Percentiles rank a stretch among this genome's conserved stretches.
phyloP scores from a whole-genome alignment of 2,113 vertebrate genomes.

The Podarcis cretensis region DNA sequence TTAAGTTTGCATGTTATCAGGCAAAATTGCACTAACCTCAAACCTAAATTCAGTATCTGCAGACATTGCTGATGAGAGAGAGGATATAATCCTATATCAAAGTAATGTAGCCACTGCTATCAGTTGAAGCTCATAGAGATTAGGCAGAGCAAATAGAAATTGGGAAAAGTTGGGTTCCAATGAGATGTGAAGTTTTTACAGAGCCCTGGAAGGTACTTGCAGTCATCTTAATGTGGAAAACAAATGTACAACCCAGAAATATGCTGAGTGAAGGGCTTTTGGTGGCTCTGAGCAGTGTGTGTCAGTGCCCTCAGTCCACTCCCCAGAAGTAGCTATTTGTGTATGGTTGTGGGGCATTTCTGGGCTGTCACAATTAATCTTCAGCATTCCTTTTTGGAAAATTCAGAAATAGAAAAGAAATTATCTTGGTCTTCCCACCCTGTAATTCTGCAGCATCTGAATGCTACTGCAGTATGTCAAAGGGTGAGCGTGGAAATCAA shows the following conservation, averaged over 20 bases:
- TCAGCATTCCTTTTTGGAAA: neutral
- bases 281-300: slow-evolving; percentile 23
- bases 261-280: slow-evolving; percentile 44
- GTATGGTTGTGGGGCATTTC: slow-evolving; percentile 19
- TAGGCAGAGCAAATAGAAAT: slow-evolving; percentile 47
- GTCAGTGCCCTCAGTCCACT: neutral
- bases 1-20: slow-evolving; percentile 25
- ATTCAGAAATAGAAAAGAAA: slow-evolving; percentile 15
- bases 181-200: slow-evolving; percentile 53
- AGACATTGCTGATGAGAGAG: neutral
- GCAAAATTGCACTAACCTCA: slow-evolving; percentile 27
- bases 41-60: slow-evolving; percentile 48
- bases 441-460: neutral
- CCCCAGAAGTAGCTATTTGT: slow-evolving; percentile 27
- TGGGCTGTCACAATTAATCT: neutral
- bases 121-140: slow-evolving; percentile 44
- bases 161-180: slow-evolving; percentile 36
- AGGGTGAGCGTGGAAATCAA: neutral
- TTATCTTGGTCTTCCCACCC: neutral
- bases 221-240: slow-evolving; percentile 55
- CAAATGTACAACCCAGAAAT: slow-evolving; percentile 36
- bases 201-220: slow-evolving; percentile 57
- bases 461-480: neutral
- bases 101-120: slow-evolving; percentile 48
- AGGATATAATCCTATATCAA: slow-evolving; percentile 52